Evolutionary conservation across 2,888 invertebrate species (phyloP).

Genomic region (Gymnoscelis rufifasciata): DNA sequence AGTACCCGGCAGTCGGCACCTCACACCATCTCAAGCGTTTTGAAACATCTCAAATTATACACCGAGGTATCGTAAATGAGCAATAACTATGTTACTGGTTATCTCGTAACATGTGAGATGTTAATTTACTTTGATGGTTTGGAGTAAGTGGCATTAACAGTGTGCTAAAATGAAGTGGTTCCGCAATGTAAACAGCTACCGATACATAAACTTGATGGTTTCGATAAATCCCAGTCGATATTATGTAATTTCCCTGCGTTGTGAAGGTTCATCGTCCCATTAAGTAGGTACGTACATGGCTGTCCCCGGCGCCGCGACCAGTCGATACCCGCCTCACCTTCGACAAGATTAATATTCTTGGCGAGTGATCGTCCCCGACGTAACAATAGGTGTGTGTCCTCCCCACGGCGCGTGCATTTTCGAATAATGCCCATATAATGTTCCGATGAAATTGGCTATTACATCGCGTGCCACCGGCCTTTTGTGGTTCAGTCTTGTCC

Average conservation of each 20-base stretch:
- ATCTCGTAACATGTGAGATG: conserved; percentile 21
- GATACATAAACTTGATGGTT: neutral
- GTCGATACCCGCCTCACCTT: conserved; percentile 52
- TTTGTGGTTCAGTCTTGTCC: conserved; percentile 56
- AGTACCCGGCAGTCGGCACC: conserved; percentile 5
- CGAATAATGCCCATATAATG: conserved; percentile 77
- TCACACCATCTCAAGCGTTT: conserved; percentile 24
- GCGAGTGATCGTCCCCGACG: conserved; percentile 61
- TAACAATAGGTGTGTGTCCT: conserved; percentile 63
- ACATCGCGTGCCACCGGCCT: conserved; percentile 54
- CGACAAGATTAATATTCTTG: conserved; percentile 73
- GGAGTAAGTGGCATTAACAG: conserved; percentile 13
- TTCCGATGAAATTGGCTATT: conserved; percentile 69
- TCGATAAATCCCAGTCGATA: conserved; percentile 31
- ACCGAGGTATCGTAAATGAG: conserved; percentile 23
- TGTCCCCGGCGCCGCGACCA: conserved; percentile 47
- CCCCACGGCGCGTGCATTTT: conserved; percentile 72
- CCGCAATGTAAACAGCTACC: conserved; percentile 14
- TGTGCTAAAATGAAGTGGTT: conserved; percentile 14
- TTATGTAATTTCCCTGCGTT: conserved; percentile 38
- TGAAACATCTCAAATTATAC: conserved; percentile 26
- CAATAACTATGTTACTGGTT: conserved; percentile 24
- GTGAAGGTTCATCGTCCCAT: conserved; percentile 60
- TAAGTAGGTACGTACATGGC: conserved; percentile 38
- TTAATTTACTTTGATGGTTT: conserved; percentile 18